Percentiles rank a stretch among this genome's conserved stretches.
Evolutionary conservation across 2,888 invertebrate genomes (phyloP).

Genomic region (Sinotaia quadrata): DNA sequence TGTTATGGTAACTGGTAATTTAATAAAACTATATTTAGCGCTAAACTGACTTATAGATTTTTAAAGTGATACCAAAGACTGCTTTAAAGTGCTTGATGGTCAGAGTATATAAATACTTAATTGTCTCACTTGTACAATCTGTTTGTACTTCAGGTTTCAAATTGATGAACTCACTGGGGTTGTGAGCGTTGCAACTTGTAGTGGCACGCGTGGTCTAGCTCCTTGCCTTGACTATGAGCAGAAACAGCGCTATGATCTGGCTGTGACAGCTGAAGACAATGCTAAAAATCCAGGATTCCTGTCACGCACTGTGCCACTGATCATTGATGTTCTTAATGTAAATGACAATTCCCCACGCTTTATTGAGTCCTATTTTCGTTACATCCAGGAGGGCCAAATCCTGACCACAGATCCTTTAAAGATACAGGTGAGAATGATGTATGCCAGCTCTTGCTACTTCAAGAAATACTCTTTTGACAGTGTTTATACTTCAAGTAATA

Average conservation of each 20-base stretch:
- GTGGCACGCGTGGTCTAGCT: slow-evolving; percentile 40
- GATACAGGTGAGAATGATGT: slow-evolving; percentile 77
- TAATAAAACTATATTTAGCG: no score
- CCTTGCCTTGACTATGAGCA: slow-evolving; percentile 79
- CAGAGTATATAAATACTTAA: no score
- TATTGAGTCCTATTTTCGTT: slow-evolving; percentile 48
- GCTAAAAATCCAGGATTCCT: slow-evolving; percentile 77
- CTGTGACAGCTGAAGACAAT: slow-evolving; percentile 79
- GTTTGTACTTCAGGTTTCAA: slow-evolving; percentile 77
- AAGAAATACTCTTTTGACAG: no score
- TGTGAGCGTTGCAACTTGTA: slow-evolving; percentile 81
- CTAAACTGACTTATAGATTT: no score
- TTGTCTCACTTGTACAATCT: no score
- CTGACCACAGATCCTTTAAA: slow-evolving; percentile 81
- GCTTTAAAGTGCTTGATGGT: no score
- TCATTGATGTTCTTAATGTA: slow-evolving; percentile 79
- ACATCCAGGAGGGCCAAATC: slow-evolving; percentile 54
- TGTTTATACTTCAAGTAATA: no score
- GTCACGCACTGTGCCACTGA: slow-evolving; percentile 75
- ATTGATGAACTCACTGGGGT: slow-evolving; percentile 87
- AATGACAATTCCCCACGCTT: slow-evolving; percentile 92
- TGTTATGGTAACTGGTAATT: no score
- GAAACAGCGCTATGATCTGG: slow-evolving; percentile 43
- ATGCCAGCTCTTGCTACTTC: not conserved
- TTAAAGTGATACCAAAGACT: no score